Evolutionary conservation across 2,113 vertebrate species (phyloP), one percentile per base, ranked within the genome.

Genomic region (Bufo bufo): DNA sequence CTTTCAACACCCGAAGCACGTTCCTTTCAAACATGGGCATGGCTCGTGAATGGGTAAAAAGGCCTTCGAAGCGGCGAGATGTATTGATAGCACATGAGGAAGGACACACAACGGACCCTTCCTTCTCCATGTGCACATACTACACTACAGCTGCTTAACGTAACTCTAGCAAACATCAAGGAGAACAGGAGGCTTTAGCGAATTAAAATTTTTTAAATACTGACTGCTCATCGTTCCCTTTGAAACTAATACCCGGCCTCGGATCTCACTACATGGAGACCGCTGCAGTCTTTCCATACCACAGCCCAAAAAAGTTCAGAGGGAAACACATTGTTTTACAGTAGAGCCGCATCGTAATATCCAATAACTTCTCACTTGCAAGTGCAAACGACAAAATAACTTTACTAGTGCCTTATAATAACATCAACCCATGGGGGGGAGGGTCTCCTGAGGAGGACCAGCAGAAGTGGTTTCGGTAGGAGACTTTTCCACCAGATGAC

Each of bases 141-240:
- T 93, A 89, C 87, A 90, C 92, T 94, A 95, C 96, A 96, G 95
- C 96, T 96, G 96, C 94, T 94, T 93, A 92, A 90, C 92, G 95
- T 95, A 96, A 96, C 95, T 92, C 92, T 94, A 97, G 96, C 94
- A 95, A 95, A 96, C 95, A 96, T 97, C 95, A 97, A 97, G 96
- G 96, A 93, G 94, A 89, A 93, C 89, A 91, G 92, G 90, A 91
- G 87, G 87, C 94, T 94, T 94, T 95, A 93, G 94, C 92, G 95
- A 97, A 96, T 96, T 96, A 96, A 96, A 95, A 93, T 96, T 94
- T 95, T 95, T 96, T 92, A 93, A 95, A 95, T 96, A 95, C 95
- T 95, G 93, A 92, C 92, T 92, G 94, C 95, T 95, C 96, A 95
- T 94, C 92, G 91, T 95, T 93, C 93, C 92, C 96, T 96, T 97